Percentiles rank a stretch among this genome's conserved stretches.
phyloP scores from a whole-genome alignment of 2,113 vertebrate species.

The Mirza zaza region DNA sequence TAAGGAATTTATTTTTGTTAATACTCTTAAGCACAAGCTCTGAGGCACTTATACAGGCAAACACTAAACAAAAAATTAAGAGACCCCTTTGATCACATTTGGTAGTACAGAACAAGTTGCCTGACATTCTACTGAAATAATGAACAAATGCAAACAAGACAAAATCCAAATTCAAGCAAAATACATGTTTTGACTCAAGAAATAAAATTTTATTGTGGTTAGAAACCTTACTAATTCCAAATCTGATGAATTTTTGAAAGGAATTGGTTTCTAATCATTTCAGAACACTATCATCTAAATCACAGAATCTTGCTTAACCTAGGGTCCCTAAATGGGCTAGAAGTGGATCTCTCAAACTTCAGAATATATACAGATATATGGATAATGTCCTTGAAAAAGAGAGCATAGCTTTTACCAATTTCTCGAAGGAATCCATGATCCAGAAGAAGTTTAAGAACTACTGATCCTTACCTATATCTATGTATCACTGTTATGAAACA shows the following conservation, averaged over 20 bases:
- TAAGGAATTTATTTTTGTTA: neutral
- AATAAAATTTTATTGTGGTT: neutral
- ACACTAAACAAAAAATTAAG: neutral
- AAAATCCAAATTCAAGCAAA: neutral
- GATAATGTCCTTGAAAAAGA: neutral
- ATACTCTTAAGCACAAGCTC: neutral
- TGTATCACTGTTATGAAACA: neutral
- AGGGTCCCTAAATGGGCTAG: neutral
- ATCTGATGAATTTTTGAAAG: neutral
- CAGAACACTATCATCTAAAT: neutral
- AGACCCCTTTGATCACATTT: neutral
- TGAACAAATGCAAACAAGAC: neutral
- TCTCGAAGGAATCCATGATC: conserved; percentile 2
- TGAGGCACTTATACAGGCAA: neutral
- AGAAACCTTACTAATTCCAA: neutral
- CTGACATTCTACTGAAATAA: conserved; percentile 8
- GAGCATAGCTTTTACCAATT: neutral
- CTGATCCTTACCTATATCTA: neutral
- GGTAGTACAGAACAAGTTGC: neutral
- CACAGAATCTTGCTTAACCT: neutral
- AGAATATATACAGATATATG: neutral
- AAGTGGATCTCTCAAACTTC: neutral
- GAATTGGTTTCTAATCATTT: neutral
- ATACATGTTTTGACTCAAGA: neutral
- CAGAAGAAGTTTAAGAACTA: neutral